Evolutionary conservation across 2,113 vertebrate genomes (phyloP).

Genomic region (Tenebrosternarchus preto): DNA sequence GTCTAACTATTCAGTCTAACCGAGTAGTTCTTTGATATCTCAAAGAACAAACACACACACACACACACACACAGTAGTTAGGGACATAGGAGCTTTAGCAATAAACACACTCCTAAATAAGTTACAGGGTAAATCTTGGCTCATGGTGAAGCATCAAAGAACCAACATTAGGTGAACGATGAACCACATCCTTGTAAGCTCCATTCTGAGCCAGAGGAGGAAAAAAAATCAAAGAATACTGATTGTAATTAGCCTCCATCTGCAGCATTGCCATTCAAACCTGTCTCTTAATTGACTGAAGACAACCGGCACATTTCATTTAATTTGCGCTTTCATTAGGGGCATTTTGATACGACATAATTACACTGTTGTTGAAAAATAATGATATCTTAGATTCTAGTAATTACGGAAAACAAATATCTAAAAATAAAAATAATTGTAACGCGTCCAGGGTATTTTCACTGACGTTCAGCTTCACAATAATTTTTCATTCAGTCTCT

Average conservation of each 20-base stretch:
- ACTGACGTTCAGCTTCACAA: background rate
- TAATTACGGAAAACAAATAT: conserved; percentile 25
- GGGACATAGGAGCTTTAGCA: conserved; percentile 29
- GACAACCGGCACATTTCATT: conserved; percentile 79
- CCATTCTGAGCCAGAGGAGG: conserved; percentile 57
- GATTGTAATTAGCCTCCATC: conserved; percentile 80
- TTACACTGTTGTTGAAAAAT: conserved; percentile 68
- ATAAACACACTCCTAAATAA: conserved; percentile 67
- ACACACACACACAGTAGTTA: conserved; percentile 50
- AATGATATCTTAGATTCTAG: conserved; percentile 58
- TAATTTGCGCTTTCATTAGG: conserved; percentile 63
- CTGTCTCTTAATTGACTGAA: conserved; percentile 77
- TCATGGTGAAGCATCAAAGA: conserved; percentile 77
- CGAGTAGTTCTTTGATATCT: conserved; percentile 66
- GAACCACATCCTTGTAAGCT: conserved; percentile 73
- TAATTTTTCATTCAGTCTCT: background rate
- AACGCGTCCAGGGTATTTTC: background rate
- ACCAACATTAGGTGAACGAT: conserved; percentile 73
- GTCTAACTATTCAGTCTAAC: conserved; percentile 72
- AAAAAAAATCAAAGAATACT: conserved; percentile 75
- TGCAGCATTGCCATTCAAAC: conserved; percentile 78
- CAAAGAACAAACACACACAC: conserved; percentile 52
- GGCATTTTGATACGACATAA: conserved; percentile 67
- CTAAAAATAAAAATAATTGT: background rate
- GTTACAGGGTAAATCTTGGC: conserved; percentile 72